Evolutionary conservation across 2,888 invertebrate species (phyloP), one percentile per base, ranked within the genome.

Genomic region (Synanthedon andrenaeformis): DNA sequence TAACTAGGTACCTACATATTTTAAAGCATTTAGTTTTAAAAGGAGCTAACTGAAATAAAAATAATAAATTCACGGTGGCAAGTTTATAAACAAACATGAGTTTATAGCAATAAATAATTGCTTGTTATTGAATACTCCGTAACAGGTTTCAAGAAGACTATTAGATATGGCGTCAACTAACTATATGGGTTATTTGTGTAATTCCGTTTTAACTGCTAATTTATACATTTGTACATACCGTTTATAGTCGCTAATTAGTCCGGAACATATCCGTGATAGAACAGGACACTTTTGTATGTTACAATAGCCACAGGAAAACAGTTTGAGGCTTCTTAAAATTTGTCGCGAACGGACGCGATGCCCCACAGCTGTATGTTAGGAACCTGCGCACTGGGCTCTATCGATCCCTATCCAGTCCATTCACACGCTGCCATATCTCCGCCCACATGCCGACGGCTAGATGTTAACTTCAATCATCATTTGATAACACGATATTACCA

Each of bases 321-420:
- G 72, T 62, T 67, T 62, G 70, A 63, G 62, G 66, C 64, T 68
- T 65, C 61, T 53, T 10, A 35, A 51, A 35, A 35, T 35, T 54
- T 70, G 63, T 65, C 59, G 68, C 68, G 74, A 67, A 60, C 58
- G 61, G 65, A 67, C 69, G 76, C 72, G 69, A 70, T 65, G 70
- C 69, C 64, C 69, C 74, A 23, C 83, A 83, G 84, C 86, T 83
- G 84, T 72, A 17, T 65, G 61, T 61, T 62, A 62, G 76, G 76
- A 67, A 71, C 77, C 70, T 85, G 86, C 86, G 86, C 85, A 81
- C 72, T 78, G 69, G 63, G 79, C 76, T 73, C 66, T 79, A 87
- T 86, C 86, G 86, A 86, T 85, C 82, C 74, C 57, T 58, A 62
- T 62, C 61, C 66, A 69, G 69, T 76, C 81, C 82, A 83, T 85